Evolutionary conservation across 37 sponge, comb jelly and placozoan species (phyloP).

Genomic region (Cladorhizidae sp.): DNA sequence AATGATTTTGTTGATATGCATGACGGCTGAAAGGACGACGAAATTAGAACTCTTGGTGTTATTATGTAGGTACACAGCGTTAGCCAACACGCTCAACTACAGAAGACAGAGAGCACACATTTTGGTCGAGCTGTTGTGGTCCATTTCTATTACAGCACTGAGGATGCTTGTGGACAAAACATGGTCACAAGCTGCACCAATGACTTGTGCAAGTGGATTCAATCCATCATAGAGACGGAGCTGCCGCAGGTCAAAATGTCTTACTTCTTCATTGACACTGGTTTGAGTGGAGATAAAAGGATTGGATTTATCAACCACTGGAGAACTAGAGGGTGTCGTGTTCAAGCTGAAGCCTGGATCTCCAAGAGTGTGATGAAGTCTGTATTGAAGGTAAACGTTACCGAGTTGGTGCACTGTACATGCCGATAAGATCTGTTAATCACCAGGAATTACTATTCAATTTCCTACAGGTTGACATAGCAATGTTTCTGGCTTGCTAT

Average conservation of each 20-base stretch:
- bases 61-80: slow-evolving; percentile 27
- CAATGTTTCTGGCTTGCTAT: slow-evolving; percentile 27
- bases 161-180: slow-evolving; percentile 80
- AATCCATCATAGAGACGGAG: slow-evolving; percentile 34
- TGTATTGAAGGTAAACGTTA: slow-evolving; percentile 58
- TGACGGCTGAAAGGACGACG: background rate
- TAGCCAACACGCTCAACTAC: slow-evolving; percentile 70
- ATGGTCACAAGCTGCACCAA: slow-evolving; percentile 79
- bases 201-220: slow-evolving; percentile 72
- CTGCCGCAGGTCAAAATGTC: slow-evolving; percentile 33
- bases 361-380: slow-evolving; percentile 67
- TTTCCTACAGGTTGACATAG: slow-evolving; percentile 34
- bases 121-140: slow-evolving; percentile 48
- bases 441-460: too few relatives aligned
- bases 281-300: slow-evolving; percentile 69
- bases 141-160: slow-evolving; percentile 52
- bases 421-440: too few relatives aligned
- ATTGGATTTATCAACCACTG: slow-evolving; percentile 16
- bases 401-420: too few relatives aligned
- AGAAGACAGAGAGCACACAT: slow-evolving; percentile 6
- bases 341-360: slow-evolving; percentile 79
- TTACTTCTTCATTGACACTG: slow-evolving; percentile 55
- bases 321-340: slow-evolving; percentile 51
- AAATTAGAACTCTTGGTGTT: background rate
- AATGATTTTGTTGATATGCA: background rate